Base-by-base conservation (phyloP, 2,888 invertebrate species). In the Zaprionus obscuricornis region DNA sequence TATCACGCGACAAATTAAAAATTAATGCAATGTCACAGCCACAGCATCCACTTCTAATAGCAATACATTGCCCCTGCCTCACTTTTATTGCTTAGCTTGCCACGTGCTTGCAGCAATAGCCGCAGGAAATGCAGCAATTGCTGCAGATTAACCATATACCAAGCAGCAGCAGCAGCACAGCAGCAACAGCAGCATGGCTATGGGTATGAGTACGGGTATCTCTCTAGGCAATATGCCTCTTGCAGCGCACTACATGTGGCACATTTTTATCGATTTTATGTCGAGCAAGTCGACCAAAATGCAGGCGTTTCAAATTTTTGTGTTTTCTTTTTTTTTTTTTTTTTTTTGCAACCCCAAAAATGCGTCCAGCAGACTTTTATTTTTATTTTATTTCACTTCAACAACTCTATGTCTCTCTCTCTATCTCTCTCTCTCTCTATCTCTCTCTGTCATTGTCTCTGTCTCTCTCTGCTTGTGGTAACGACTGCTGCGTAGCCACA, bases 251-350 rank as follows among this genome's bases (percentile, higher is more conserved):
- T 27, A n/a, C 10, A 39, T 56, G 54, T 62, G 74, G 74, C 66
- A 77, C 66, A 77, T 74, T 81, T 81, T 81, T 79, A 79, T 79
- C 75, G 78, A 79, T 79, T 79, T 79, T 79, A 65, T 60, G 65
- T 14, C 57, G n/a, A n/a, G 22, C 60, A 51, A 49, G 57, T 40
- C 60, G 13, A 17, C 7, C 56, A 51, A 40, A 73, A 74, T 81
- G 78, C 78, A 81, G 72, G 69, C 72, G 67, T 16, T 52, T 62
- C 66, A 72, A 55, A 60, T 68, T 42, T 67, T 20, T 18, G 14
- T 37, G n/a, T 37, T 20, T 29, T n/a, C 42, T 47, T 67, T 64
- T 68, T 42, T 67, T 20, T 18, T 14, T 37, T n/a, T 37, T 20
- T 29, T n/a, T 51, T 47, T 67, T 79, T 79, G 78, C 78, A 79